These are phyloP conservation scores for Troides aeacus DNA, from an alignment of 2,888 invertebrate genomes.

Conservation along the genomic window DNA sequence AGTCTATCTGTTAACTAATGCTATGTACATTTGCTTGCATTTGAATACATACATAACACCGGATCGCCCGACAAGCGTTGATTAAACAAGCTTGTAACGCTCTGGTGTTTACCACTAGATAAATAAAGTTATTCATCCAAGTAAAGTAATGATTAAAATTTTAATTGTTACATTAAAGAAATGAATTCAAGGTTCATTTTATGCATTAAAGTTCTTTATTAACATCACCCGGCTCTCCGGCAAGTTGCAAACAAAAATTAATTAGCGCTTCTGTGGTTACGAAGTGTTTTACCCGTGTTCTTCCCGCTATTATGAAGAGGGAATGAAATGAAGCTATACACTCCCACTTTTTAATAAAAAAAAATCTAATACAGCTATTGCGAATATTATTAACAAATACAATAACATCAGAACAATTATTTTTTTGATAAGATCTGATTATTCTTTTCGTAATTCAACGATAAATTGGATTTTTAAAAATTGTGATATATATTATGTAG, in stretches of 20 bases:
- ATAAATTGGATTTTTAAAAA: slow-evolving; percentile 14
- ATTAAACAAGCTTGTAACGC: neutral
- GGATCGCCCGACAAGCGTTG: neutral
- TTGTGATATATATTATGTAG: slow-evolving; percentile 21
- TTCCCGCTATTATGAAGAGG: slow-evolving; percentile 13
- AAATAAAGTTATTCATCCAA: too few species aligned
- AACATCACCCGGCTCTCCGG: slow-evolving; percentile 10
- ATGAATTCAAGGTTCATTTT: neutral
- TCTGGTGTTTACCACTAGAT: too few species aligned
- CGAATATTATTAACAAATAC: neutral
- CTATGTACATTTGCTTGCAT: neutral
- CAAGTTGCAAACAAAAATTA: slow-evolving; percentile 27
- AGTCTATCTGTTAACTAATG: neutral
- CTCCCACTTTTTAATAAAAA: too few species aligned
- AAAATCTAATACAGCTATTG: neutral
- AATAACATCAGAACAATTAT: neutral
- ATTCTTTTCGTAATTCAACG: neutral
- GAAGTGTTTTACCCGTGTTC: slow-evolving; percentile 10
- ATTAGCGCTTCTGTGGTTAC: slow-evolving; percentile 21
- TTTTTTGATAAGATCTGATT: neutral
- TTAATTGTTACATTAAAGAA: neutral
- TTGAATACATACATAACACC: neutral
- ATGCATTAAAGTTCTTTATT: slow-evolving; percentile 19
- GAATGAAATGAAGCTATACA: neutral
- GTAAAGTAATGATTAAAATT: neutral